phyloP scores from a whole-genome alignment of 1,140 invertebrate species.

The Steinernema khuongi region DNA sequence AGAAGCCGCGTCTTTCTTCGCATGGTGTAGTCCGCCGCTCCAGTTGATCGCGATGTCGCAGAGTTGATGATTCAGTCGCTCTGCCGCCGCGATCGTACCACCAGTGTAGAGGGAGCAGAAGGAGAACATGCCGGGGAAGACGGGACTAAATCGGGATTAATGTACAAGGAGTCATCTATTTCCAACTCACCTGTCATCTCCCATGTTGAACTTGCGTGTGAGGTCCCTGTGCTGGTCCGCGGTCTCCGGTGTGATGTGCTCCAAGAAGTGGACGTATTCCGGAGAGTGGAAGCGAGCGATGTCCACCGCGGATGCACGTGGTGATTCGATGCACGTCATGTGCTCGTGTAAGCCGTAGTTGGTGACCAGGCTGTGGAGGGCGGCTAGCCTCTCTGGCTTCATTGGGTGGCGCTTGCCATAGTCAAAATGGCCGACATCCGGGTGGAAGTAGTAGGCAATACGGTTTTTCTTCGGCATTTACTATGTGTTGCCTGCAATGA shows the following conservation, averaged over 20 bases:
- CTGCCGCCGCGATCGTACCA: conserved; percentile 78
- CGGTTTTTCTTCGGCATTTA: conserved; percentile 32
- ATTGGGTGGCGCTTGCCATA: conserved; percentile 93
- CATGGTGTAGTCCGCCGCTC: conserved; percentile 97
- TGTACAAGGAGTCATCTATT: conserved; percentile 22
- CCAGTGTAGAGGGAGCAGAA: conserved; percentile 97
- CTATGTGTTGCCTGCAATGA: too few relatives aligned
- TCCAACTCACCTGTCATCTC: conserved; percentile 77
- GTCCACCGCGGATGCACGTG: conserved; percentile 72
- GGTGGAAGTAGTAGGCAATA: conserved; percentile 89
- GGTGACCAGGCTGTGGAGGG: conserved; percentile 88
- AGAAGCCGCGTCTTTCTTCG: conserved; percentile 90
- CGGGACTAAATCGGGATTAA: conserved; percentile 65
- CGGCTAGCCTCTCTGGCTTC: conserved; percentile 90
- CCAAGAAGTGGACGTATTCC: conserved; percentile 94
- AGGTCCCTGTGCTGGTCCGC: conserved; percentile 87
- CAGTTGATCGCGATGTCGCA: conserved; percentile 98
- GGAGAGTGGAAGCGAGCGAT: conserved; percentile 97
- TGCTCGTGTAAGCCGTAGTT: conserved; percentile 93
- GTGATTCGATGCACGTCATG: conserved; percentile 81
- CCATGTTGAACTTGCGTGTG: conserved; percentile 88
- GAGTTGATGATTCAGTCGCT: conserved; percentile 75
- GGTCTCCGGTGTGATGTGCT: conserved; percentile 89
- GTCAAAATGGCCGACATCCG: conserved; percentile 91
- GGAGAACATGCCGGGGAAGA: conserved; percentile 96